Percentiles rank a stretch among this genome's conserved stretches.
Evolutionary conservation across 2,113 vertebrate genomes (phyloP).

Genomic region (Sus scrofa): T2T-Sscrofa CM000818.6:57804001-57804500

Average conservation of each 20-base stretch:
- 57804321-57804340: background rate
- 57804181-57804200: background rate
- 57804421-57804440: background rate
- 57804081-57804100: background rate
- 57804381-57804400: background rate
- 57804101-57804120: background rate
- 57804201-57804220: background rate
- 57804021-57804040: background rate
- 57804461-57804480: background rate
- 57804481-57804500: slow-evolving; percentile 2
- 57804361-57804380: background rate
- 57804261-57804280: background rate
- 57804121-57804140: background rate
- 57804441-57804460: background rate
- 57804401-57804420: background rate
- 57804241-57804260: too few relatives aligned
- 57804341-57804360: background rate
- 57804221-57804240: too few relatives aligned
- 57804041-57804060: background rate
- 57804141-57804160: background rate
- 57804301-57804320: background rate
- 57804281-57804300: background rate
- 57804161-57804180: background rate
- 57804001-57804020: background rate
- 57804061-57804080: background rate